Conservation (phyloP, 2,888 invertebrate species). For the Agrypnus murinus region DNA sequence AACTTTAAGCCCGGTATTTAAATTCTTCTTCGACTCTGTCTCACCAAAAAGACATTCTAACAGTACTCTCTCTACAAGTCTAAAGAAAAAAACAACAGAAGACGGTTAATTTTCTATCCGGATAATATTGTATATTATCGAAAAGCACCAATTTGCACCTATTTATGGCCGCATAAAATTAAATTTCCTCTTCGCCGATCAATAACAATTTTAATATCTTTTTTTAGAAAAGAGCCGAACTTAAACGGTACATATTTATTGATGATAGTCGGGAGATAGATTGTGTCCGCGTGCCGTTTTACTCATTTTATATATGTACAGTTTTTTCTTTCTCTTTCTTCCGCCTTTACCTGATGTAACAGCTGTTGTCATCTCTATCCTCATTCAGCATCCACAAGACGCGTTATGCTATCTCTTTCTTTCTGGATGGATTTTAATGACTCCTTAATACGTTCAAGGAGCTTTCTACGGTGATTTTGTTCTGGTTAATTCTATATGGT, state of each 20-base stretch:
- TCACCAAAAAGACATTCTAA: no score
- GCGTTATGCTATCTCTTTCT: background rate
- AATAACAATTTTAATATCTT: constrained; percentile 6
- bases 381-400: background rate
- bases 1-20: no score
- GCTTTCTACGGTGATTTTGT: constrained; percentile 20
- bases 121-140: constrained; percentile 22
- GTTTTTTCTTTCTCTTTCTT: constrained; percentile 12
- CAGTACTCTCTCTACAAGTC: no score
- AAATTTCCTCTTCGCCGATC: constrained; percentile 19
- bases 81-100: no score
- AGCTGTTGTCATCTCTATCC: constrained; percentile 18
- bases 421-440: constrained; percentile 15
- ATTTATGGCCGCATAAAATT: constrained; percentile 24
- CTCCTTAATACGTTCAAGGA: constrained; percentile 15
- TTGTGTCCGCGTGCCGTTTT: constrained; percentile 16
- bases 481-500: no score
- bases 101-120: no score
- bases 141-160: constrained; percentile 29
- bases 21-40: no score
- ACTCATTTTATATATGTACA: constrained; percentile 7
- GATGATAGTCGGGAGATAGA: constrained; percentile 16
- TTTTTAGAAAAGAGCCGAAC: constrained; percentile 17
- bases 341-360: constrained; percentile 23
- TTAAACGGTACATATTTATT: constrained; percentile 18